Evolutionary conservation across 2,888 invertebrate genomes (phyloP).

Genomic region (Andrena camellia): DNA sequence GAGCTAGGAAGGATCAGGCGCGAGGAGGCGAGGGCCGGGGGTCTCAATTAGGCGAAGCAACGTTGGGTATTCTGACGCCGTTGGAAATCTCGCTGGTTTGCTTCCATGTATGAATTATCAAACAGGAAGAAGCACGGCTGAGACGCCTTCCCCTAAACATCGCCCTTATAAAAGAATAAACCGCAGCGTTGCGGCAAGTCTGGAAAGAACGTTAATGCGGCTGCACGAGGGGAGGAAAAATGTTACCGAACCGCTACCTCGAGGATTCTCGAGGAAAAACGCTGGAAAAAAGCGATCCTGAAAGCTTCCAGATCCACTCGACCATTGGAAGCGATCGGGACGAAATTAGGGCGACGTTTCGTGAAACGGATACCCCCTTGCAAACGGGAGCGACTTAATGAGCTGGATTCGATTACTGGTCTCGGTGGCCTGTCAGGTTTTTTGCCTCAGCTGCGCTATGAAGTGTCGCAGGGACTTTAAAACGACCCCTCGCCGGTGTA

Average conservation of each 20-base stretch:
- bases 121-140: not conserved
- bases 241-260: not conserved
- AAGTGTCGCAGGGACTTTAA: not conserved
- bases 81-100: not conserved
- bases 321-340: conserved; percentile 14
- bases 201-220: not conserved
- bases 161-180: too few species aligned
- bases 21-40: too few species aligned
- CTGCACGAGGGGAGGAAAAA: not conserved
- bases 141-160: too few species aligned
- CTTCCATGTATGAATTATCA: not conserved
- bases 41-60: conserved; percentile 8
- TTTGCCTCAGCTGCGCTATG: not conserved
- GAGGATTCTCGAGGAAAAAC: conserved; percentile 3
- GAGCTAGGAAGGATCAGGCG: not conserved
- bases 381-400: conserved; percentile 47
- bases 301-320: not conserved
- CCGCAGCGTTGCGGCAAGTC: too few species aligned
- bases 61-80: not conserved
- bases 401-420: conserved; percentile 40
- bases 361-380: not conserved
- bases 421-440: conserved; percentile 17
- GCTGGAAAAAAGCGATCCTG: not conserved
- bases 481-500: too few species aligned
- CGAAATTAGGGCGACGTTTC: conserved; percentile 24